These are phyloP conservation scores for Trogon surrucura DNA, from an alignment of 2,113 vertebrate species.

Conservation along the genomic window DNA sequence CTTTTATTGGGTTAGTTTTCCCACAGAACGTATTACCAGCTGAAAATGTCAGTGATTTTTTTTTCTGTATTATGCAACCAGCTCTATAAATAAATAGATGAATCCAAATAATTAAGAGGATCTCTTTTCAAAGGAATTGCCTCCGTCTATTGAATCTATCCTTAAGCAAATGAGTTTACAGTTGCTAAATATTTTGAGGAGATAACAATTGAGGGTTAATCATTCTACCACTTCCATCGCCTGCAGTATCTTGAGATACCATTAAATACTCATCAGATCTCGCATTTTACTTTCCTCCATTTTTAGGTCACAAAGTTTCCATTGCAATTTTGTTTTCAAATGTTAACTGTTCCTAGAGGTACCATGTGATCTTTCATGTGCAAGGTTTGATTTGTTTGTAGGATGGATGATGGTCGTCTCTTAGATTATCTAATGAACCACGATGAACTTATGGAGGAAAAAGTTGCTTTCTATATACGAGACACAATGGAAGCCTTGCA, in stretches of 20 bases:
- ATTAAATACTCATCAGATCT: neutral
- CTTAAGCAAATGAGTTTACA: constrained; percentile 35
- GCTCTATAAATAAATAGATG: constrained; percentile 27
- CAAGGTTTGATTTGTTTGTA: constrained; percentile 63
- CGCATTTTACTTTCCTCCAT: neutral
- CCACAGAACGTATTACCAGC: neutral
- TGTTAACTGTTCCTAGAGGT: neutral
- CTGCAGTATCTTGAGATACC: neutral
- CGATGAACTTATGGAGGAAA: constrained; percentile 96
- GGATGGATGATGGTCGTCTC: constrained; percentile 91
- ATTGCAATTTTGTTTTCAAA: neutral
- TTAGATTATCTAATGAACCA: constrained; percentile 95
- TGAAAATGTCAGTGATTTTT: constrained; percentile 4
- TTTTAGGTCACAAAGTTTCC: constrained; percentile 18
- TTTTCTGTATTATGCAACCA: constrained; percentile 19
- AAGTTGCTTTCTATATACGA: constrained; percentile 92
- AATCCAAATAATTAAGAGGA: constrained; percentile 9
- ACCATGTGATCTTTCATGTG: neutral
- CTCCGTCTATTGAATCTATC: neutral
- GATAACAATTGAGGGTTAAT: constrained; percentile 13
- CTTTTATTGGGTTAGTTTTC: constrained; percentile 18
- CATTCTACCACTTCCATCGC: neutral
- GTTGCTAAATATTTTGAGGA: constrained; percentile 4
- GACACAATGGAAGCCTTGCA: constrained; percentile 93
- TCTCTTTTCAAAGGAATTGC: constrained; percentile 24